Conservation (phyloP, 2,113 vertebrate species). For the Aspiorhynchus laticeps region DNA sequence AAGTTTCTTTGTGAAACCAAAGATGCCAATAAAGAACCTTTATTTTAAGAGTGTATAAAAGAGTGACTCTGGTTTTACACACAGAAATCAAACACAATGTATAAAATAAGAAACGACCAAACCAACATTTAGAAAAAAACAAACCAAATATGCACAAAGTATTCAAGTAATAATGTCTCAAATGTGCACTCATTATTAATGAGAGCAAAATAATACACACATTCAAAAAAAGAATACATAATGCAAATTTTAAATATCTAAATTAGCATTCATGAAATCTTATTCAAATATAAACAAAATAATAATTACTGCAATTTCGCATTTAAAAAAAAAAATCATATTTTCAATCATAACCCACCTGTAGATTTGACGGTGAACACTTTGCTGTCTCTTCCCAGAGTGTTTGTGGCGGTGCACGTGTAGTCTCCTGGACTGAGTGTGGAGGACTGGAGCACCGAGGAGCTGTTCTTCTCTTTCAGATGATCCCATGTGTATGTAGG, state of each 20-base stretch:
- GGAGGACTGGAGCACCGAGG: conserved; percentile 19
- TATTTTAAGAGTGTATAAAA: background rate
- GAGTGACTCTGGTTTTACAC: background rate
- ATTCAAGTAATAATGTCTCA: background rate
- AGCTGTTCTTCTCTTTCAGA: rapidly evolving
- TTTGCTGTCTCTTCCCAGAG: conserved; percentile 43
- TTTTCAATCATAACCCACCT: conserved; percentile 43
- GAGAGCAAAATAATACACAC: background rate
- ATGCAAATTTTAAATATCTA: background rate
- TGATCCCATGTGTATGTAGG: conserved; percentile 63
- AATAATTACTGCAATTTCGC: background rate
- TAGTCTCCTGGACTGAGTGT: conserved; percentile 61
- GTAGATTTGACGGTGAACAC: conserved; percentile 60
- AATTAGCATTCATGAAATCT: background rate
- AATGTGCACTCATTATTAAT: background rate
- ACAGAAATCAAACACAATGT: too few relatives aligned
- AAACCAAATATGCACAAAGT: background rate
- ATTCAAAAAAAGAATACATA: background rate
- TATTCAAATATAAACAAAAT: background rate
- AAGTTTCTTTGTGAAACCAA: background rate
- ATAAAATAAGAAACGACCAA: background rate
- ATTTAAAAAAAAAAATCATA: background rate
- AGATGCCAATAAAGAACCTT: background rate
- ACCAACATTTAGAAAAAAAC: background rate
- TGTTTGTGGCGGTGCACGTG: conserved; percentile 64